Percentiles rank a stretch among this genome's conserved stretches.
phyloP scores from a whole-genome alignment of 2,113 vertebrate genomes.

The Ondatra zibethicus region DNA sequence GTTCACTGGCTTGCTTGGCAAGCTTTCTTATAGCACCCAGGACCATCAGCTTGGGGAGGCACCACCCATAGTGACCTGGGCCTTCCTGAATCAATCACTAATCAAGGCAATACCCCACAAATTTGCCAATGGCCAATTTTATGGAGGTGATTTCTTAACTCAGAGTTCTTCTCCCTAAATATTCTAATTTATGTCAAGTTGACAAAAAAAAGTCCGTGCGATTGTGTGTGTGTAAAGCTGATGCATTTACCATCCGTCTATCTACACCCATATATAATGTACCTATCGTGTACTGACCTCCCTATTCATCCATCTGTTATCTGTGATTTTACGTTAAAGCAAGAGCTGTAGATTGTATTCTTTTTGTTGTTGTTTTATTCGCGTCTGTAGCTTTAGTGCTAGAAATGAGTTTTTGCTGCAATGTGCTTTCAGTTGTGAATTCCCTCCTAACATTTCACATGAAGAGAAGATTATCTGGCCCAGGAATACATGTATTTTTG shows the following conservation, averaged over 20 bases:
- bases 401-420: background rate
- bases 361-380: background rate
- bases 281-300: background rate
- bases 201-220: background rate
- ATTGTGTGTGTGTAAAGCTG: background rate
- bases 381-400: background rate
- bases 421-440: slow-evolving; percentile 4
- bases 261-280: background rate
- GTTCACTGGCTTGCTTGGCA: background rate
- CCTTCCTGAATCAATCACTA: background rate
- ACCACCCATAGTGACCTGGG: background rate
- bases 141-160: background rate
- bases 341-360: background rate
- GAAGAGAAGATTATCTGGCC: slow-evolving; percentile 29
- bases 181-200: background rate
- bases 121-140: background rate
- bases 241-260: background rate
- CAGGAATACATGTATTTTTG: background rate
- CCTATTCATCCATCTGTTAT: background rate
- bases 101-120: background rate
- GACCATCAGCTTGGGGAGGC: background rate
- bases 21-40: background rate
- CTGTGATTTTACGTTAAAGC: background rate
- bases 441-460: slow-evolving; percentile 34
- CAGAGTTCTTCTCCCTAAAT: background rate